phyloP scores from a whole-genome alignment of 2,113 vertebrate genomes.

The Excalfactoria chinensis region DNA sequence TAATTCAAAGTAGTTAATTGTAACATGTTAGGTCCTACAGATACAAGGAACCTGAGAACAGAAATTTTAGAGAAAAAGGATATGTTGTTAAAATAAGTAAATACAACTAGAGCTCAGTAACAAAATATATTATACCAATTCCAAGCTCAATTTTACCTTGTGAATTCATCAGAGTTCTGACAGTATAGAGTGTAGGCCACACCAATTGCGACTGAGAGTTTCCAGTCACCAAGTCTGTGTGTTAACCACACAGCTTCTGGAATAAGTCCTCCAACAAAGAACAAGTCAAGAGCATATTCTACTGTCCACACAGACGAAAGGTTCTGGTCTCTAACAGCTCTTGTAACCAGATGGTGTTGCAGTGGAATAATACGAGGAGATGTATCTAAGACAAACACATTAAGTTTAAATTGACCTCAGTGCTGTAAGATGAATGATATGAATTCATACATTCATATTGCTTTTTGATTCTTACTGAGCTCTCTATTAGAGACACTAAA shows the following conservation, averaged over 20 bases:
- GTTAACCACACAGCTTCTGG: slow-evolving; percentile 93
- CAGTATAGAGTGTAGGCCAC: slow-evolving; percentile 83
- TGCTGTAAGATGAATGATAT: background rate
- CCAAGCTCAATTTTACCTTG: slow-evolving; percentile 73
- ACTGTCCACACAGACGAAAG: slow-evolving; percentile 92
- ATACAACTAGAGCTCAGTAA: background rate
- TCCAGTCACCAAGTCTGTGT: slow-evolving; percentile 92
- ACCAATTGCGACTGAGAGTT: slow-evolving; percentile 86
- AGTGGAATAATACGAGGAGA: slow-evolving; percentile 81
- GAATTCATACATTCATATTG: background rate
- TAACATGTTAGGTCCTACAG: background rate
- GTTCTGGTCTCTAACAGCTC: slow-evolving; percentile 83
- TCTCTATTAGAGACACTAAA: background rate
- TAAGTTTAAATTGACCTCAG: background rate
- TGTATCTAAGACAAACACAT: slow-evolving; percentile 64
- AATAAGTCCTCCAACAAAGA: slow-evolving; percentile 88
- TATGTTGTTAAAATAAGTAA: background rate
- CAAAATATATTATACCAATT: background rate
- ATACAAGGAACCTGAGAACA: background rate
- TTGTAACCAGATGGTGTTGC: slow-evolving; percentile 78
- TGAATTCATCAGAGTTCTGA: slow-evolving; percentile 58
- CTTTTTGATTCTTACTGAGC: background rate
- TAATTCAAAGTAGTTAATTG: background rate
- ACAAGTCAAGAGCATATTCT: slow-evolving; percentile 89
- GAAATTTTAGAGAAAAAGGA: background rate